Evolutionary conservation across 1,140 invertebrate genomes (phyloP).

Genomic region (Ylistrum balloti): DNA sequence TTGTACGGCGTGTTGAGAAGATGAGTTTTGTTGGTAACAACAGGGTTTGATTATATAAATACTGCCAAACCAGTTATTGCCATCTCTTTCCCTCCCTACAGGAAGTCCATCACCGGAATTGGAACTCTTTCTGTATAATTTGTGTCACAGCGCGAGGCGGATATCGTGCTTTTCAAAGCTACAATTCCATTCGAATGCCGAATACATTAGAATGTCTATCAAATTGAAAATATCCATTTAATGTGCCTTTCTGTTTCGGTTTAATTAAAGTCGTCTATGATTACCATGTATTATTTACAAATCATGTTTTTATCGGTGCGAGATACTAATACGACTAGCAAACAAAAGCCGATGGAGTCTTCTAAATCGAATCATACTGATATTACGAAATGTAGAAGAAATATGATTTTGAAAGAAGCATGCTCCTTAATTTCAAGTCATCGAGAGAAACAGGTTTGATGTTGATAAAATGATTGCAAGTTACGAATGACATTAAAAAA

Average conservation of each 20-base stretch:
- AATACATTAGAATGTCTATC: not conserved
- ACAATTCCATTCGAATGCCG: not conserved
- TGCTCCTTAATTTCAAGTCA: no score
- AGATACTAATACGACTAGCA: not conserved
- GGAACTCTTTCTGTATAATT: slow-evolving; percentile 39
- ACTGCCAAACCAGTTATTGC: not conserved
- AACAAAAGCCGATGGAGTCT: not conserved
- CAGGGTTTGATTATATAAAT: slow-evolving; percentile 11
- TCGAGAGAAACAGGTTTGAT: no score
- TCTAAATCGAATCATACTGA: no score
- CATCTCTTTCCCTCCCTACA: not conserved
- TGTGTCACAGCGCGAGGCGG: slow-evolving; percentile 1
- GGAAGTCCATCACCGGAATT: slow-evolving; percentile 37
- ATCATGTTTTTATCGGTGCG: not conserved
- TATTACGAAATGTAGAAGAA: no score
- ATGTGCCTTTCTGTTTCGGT: not conserved
- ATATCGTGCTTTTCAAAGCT: not conserved
- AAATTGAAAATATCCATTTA: slow-evolving; percentile 40
- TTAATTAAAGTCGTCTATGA: not conserved
- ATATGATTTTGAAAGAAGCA: no score
- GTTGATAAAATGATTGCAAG: no score
- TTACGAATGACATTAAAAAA: no score
- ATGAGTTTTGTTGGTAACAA: not conserved
- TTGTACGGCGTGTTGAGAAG: not conserved
- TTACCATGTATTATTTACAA: not conserved